Conservation (phyloP, 2,797 vertebrate species). For the Stomatorhinus walkeri region DNA sequence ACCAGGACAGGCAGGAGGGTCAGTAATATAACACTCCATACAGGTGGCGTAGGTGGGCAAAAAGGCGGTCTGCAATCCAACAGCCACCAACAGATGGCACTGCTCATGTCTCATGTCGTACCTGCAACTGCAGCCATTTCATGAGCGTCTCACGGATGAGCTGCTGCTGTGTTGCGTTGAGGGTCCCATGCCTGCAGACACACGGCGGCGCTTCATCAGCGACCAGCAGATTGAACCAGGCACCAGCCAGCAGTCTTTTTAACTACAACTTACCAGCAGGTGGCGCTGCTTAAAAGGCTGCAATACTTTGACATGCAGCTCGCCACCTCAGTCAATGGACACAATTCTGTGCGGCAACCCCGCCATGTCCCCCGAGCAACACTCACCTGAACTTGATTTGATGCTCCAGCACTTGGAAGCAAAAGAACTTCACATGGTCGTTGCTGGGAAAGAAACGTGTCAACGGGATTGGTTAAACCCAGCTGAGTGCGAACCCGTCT, state of each 20-base stretch:
- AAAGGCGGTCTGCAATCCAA: not conserved
- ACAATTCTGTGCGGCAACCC: not conserved
- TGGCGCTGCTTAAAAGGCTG: not conserved
- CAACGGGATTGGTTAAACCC: not conserved
- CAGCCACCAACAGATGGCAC: not conserved
- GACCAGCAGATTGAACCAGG: not conserved
- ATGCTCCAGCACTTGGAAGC: conserved; percentile 96
- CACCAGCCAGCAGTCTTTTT: not conserved
- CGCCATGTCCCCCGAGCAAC: not conserved
- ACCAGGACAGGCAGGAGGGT: not conserved
- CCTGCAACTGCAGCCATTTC: conserved; percentile 95
- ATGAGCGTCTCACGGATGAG: conserved; percentile 88
- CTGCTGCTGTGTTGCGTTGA: conserved; percentile 79
- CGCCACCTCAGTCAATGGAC: not conserved
- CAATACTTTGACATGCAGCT: not conserved
- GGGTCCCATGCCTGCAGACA: conserved; percentile 72
- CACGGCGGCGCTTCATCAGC: conserved; percentile 16
- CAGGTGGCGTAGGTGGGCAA: not conserved
- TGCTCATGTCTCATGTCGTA: conserved; percentile 36
- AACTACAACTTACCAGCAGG: not conserved
- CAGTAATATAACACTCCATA: not conserved
- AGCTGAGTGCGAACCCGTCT: not conserved
- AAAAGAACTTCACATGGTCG: conserved; percentile 98
- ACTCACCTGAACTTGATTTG: conserved; percentile 94
- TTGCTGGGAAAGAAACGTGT: conserved; percentile 60